phyloP scores from a whole-genome alignment of 2,888 invertebrate genomes.

The Octonoba sinensis region DNA sequence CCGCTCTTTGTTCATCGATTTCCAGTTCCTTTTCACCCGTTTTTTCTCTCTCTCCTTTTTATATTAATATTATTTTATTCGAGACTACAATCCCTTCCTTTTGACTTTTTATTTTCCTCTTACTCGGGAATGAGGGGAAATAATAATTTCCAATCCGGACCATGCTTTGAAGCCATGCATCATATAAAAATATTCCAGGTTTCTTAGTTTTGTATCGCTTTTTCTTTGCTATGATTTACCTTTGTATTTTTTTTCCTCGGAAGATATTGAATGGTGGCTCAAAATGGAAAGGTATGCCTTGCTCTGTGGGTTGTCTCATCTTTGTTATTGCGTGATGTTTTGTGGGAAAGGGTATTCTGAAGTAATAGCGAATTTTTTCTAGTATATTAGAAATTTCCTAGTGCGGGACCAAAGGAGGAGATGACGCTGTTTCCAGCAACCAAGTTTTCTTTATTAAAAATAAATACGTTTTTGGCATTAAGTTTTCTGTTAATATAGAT shows the following conservation, averaged over 20 bases:
- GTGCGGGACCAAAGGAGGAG: no score
- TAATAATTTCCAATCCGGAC: conserved; percentile 46
- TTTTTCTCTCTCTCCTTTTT: conserved; percentile 7
- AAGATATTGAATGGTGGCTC: no score
- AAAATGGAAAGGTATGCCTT: no score
- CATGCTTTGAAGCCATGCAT: conserved; percentile 21
- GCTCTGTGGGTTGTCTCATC: no score
- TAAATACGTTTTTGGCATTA: no score
- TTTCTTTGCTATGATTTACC: not conserved
- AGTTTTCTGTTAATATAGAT: no score
- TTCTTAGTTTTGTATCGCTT: not conserved
- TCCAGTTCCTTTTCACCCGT: conserved; percentile 16
- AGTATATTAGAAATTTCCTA: no score
- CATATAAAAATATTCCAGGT: not conserved
- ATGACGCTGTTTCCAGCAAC: no score
- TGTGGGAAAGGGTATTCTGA: no score
- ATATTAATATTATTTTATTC: conserved; percentile 32
- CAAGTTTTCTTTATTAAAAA: no score
- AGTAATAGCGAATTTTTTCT: no score
- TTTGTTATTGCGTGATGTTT: no score
- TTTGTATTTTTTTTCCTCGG: not conserved
- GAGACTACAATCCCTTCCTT: conserved; percentile 23
- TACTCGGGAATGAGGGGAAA: conserved; percentile 27
- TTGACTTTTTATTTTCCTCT: conserved; percentile 10
- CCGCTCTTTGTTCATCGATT: conserved; percentile 37